Conservation (phyloP, 2,888 invertebrate genomes). For the Argyresthia albistria region DNA sequence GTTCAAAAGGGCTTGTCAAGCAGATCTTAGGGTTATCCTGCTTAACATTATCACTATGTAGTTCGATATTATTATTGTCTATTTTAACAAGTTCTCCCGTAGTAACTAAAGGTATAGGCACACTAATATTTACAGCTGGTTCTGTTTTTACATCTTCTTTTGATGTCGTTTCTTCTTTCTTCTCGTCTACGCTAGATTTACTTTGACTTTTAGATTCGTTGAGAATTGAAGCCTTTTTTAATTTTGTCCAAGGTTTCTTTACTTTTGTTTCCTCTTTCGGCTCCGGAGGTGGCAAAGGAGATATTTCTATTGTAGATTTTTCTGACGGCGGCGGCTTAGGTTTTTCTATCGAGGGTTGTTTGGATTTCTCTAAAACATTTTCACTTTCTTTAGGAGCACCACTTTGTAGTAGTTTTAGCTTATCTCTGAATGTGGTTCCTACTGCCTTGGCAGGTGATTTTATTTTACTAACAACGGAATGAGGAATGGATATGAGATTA, state of each 20-base stretch:
- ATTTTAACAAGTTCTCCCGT: slow-evolving; percentile 63
- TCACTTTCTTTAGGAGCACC: slow-evolving; percentile 40
- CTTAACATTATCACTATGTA: slow-evolving; percentile 41
- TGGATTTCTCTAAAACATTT: slow-evolving; percentile 10
- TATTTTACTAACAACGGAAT: slow-evolving; percentile 67
- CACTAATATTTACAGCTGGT: slow-evolving; percentile 39
- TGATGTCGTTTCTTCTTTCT: slow-evolving; percentile 27
- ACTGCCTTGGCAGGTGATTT: slow-evolving; percentile 65
- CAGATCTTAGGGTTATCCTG: slow-evolving; percentile 53
- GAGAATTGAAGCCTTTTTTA: slow-evolving; percentile 81
- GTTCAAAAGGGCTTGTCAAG: slow-evolving; percentile 55
- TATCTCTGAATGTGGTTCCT: slow-evolving; percentile 61
- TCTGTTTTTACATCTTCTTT: slow-evolving; percentile 25
- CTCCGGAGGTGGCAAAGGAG: slow-evolving; percentile 34
- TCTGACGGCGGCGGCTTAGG: slow-evolving; percentile 31
- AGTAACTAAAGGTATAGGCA: slow-evolving; percentile 49
- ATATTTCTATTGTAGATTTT: slow-evolving; percentile 41
- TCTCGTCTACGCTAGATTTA: slow-evolving; percentile 46
- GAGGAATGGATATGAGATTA: slow-evolving; percentile 60
- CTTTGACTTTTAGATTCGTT: slow-evolving; percentile 60
- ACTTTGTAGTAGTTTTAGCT: slow-evolving; percentile 59
- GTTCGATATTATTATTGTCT: slow-evolving; percentile 60
- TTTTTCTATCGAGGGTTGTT: slow-evolving; percentile 24
- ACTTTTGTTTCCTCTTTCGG: slow-evolving; percentile 43
- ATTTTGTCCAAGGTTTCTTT: slow-evolving; percentile 82